Base-by-base conservation (phyloP, 1,140 invertebrate genomes). In the Polyergus mexicanus region DNA sequence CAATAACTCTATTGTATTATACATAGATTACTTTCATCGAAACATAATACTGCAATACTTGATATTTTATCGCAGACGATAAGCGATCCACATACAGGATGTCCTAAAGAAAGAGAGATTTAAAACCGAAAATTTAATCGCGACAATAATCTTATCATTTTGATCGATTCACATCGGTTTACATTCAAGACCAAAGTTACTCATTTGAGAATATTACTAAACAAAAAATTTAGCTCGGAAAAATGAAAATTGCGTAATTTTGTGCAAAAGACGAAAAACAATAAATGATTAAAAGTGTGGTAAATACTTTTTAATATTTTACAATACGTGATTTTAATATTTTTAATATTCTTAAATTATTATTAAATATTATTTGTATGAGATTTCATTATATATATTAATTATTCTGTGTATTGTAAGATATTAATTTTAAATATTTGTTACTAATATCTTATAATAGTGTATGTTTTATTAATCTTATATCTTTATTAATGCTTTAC, bases 311-410 rank as follows among this genome's bases (percentile, higher is more conserved):
- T 19, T 19, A 2, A 51, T 4, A 6, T 51, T 51, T 51, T 44
- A 44, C 41, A 41, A 41, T 41, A 8, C 38, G 32, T 4, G 8
- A 7, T 10, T 41, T 44, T 44, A 44, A 44, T 71, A 68, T 22
- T 51, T 71, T 51, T 71, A 28, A 11, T 89, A 58, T 89, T 75
- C 32, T 72, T 56, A 35, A 72, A 72, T 56, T 56, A 56, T 72
- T 56, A 2, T 56, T 72, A 35, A 35, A 54, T 69, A 19, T 71
- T 54, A 10, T 51, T 32, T 0, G 41, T 1, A 25, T 47, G 16
- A 71, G 1, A n/a, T 69, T 69, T 51, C 28, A 32, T 25, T 47
- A 68, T 16, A 28, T 44, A 47, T 47, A 47, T 13, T 10, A 47
- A 47, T 47, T 51, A 51, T 19, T 51, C 4, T 16, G 4, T 47